phyloP scores from a whole-genome alignment of 2,113 vertebrate species.

The Zapus hudsonius region DNA sequence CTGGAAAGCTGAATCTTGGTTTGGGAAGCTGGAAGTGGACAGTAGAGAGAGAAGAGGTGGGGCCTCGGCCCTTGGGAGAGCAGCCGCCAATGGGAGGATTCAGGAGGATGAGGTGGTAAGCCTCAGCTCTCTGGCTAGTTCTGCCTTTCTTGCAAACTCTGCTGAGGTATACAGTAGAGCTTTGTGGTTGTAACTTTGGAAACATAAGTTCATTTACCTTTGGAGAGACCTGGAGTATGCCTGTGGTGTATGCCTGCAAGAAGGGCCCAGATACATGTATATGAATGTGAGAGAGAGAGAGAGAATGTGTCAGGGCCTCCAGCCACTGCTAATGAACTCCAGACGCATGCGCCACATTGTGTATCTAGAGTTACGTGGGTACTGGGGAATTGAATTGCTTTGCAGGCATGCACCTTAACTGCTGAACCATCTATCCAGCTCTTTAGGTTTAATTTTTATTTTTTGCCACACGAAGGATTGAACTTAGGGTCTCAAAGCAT shows the following conservation, averaged over 20 bases:
- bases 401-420: too few species aligned
- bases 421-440: too few species aligned
- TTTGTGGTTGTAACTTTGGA: not conserved
- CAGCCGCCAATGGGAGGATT: not conserved
- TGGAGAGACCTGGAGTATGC: not conserved
- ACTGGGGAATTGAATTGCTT: too few species aligned
- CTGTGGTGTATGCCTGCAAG: not conserved
- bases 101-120: too few species aligned
- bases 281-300: too few species aligned
- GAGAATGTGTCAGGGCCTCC: too few species aligned
- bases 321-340: too few species aligned
- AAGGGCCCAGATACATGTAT: not conserved
- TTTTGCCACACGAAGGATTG: too few species aligned
- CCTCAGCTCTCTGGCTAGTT: not conserved
- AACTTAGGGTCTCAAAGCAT: too few species aligned
- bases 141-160: not conserved
- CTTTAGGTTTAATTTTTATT: too few species aligned
- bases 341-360: too few species aligned
- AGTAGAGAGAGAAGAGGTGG: not conserved
- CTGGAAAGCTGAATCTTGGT: constrained; percentile 12
- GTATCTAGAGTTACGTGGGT: too few species aligned
- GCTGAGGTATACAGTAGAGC: not conserved
- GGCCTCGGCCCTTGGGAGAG: not conserved
- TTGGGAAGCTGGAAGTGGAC: not conserved
- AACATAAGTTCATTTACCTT: not conserved